These are phyloP conservation scores for Sisyra terminalis DNA, from an alignment of 2,888 invertebrate genomes.

Conservation along the genomic window DNA sequence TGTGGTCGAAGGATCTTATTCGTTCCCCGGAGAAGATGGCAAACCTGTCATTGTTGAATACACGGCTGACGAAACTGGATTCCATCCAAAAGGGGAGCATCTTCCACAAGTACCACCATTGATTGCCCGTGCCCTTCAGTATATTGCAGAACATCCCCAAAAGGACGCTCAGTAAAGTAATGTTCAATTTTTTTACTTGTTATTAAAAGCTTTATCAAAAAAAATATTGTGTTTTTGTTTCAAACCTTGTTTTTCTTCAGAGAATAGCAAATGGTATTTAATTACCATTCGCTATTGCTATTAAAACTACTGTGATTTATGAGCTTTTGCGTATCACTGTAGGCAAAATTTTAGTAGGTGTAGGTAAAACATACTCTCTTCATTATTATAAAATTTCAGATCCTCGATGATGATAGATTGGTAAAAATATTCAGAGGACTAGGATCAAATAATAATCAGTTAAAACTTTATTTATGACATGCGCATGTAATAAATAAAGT, in stretches of 20 bases:
- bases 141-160: slow-evolving; percentile 3
- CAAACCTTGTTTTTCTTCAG: not conserved
- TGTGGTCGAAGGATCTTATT: slow-evolving; percentile 26
- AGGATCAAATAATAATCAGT: too few species aligned
- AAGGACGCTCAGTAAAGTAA: not conserved
- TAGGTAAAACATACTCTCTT: too few species aligned
- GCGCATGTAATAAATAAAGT: too few species aligned
- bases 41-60: slow-evolving; percentile 28
- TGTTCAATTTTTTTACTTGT: not conserved
- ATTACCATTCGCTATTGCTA: too few species aligned
- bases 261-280: too few species aligned
- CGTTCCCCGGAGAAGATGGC: slow-evolving; percentile 31
- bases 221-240: not conserved
- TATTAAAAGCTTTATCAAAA: not conserved
- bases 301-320: too few species aligned
- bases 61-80: slow-evolving; percentile 35
- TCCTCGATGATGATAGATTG: too few species aligned
- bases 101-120: slow-evolving; percentile 24
- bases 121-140: slow-evolving; percentile 13
- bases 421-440: too few species aligned
- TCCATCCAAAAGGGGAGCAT: slow-evolving; percentile 26
- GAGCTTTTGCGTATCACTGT: too few species aligned
- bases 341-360: too few species aligned
- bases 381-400: too few species aligned
- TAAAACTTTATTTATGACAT: too few species aligned